phyloP scores from a whole-genome alignment of 2,113 vertebrate genomes.

The Chiloscyllium plagiosum region DNA sequence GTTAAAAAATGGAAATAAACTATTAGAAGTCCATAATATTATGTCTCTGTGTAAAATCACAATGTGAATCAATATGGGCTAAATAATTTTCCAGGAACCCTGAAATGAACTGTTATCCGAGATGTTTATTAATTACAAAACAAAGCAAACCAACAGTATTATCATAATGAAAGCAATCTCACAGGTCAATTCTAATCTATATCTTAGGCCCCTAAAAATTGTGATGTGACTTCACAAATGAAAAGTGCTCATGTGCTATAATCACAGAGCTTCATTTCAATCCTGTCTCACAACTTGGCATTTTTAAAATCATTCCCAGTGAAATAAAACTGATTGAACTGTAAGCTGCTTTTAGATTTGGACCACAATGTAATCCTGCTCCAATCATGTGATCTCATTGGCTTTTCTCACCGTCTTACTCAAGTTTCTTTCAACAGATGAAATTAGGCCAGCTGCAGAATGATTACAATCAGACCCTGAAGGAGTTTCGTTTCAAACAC shows the following conservation, averaged over 20 bases:
- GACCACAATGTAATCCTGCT: neutral
- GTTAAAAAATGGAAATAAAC: neutral
- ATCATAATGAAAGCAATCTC: neutral
- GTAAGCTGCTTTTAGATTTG: neutral
- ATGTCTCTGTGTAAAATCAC: neutral
- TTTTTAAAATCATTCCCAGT: neutral
- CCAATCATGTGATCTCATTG: neutral
- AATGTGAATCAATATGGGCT: neutral
- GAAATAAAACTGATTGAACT: neutral
- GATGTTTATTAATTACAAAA: neutral
- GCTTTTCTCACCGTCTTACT: neutral
- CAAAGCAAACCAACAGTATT: neutral
- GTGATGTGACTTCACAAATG: neutral
- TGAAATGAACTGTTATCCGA: neutral
- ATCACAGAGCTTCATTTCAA: neutral
- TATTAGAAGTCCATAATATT: neutral
- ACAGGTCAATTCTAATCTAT: neutral
- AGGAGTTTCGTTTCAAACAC: conserved; percentile 29
- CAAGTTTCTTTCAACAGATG: neutral
- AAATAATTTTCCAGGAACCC: neutral
- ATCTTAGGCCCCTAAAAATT: neutral
- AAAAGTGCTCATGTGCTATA: neutral
- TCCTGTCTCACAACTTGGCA: neutral
- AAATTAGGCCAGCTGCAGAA: conserved; percentile 8
- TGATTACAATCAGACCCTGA: conserved; percentile 31